These are phyloP conservation scores for Muraenolepis orangiensis DNA, from an alignment of 2,797 vertebrate genomes.

Conservation along the genomic window DNA sequence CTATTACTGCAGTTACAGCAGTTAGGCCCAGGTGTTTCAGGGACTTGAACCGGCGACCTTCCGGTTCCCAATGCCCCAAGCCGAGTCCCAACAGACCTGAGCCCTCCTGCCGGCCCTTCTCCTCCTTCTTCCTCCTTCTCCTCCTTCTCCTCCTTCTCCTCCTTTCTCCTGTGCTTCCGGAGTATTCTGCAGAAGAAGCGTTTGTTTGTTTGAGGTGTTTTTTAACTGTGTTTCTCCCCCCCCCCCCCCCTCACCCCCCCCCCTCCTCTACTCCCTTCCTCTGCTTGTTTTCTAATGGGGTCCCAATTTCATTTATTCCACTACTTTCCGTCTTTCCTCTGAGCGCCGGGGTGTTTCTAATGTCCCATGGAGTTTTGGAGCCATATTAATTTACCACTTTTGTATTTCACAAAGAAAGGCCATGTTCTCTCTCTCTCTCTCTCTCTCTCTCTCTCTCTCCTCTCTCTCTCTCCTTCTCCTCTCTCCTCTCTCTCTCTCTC, in stretches of 20 bases:
- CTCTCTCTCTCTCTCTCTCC: constrained; percentile 16
- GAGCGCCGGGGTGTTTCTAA: constrained; percentile 9
- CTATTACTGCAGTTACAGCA: no score
- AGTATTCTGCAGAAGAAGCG: neutral
- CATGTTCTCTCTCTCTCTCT: constrained; percentile 23
- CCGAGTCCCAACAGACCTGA: no score
- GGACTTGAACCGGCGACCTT: no score
- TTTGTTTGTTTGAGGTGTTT: neutral
- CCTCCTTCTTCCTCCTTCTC: neutral
- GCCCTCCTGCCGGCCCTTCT: no score
- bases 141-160: no score
- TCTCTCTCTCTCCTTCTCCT: no score
- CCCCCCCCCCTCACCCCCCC: constrained; percentile 12
- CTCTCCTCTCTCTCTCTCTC: no score
- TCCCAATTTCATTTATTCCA: neutral
- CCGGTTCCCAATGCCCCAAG: no score
- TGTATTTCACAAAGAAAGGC: neutral
- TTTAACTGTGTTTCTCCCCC: neutral
- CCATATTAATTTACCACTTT: constrained; percentile 47
- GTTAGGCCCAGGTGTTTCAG: no score
- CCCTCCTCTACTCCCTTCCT: constrained; percentile 6
- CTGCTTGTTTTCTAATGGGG: constrained; percentile 13
- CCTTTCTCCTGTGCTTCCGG: neutral
- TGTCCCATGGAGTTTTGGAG: constrained; percentile 38
- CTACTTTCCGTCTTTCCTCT: neutral